These are phyloP conservation scores for Drosophila atripex DNA, from an alignment of 2,888 invertebrate species.

Conservation along the genomic window DNA sequence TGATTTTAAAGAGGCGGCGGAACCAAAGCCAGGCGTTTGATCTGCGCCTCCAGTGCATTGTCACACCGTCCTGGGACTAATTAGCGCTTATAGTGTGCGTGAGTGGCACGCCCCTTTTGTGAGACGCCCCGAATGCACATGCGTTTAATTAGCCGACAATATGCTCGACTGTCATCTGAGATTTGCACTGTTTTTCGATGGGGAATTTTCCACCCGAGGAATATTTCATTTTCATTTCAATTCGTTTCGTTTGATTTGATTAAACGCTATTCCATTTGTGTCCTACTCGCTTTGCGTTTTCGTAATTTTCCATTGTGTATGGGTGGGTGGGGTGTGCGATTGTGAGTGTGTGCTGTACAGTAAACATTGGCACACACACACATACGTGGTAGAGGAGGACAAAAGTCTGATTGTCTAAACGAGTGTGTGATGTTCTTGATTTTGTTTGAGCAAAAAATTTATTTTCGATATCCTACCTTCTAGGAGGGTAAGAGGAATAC, in stretches of 20 bases:
- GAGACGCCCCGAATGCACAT: slow-evolving; percentile 43
- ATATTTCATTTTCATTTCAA: slow-evolving; percentile 40
- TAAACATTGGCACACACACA: slow-evolving; percentile 5
- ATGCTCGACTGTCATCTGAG: slow-evolving; percentile 45
- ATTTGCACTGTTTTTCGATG: slow-evolving; percentile 16
- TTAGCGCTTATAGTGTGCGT: slow-evolving; percentile 24
- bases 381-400: slow-evolving; percentile 4
- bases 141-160: slow-evolving; percentile 68
- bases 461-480: slow-evolving; percentile 39
- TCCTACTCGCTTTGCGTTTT: slow-evolving; percentile 22
- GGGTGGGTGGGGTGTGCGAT: not conserved
- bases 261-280: slow-evolving; percentile 50
- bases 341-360: slow-evolving; percentile 8
- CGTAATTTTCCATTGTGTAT: slow-evolving; percentile 37
- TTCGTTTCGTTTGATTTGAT: slow-evolving; percentile 57
- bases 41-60: slow-evolving; percentile 58
- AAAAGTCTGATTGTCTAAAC: slow-evolving; percentile 29
- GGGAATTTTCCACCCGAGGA: slow-evolving; percentile 10
- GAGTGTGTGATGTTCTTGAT: slow-evolving; percentile 49
- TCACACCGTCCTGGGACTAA: slow-evolving; percentile 50
- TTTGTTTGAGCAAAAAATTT: slow-evolving; percentile 66
- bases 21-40: slow-evolving; percentile 60
- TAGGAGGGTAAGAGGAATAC: slow-evolving; percentile 5
- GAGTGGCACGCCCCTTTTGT: not conserved
- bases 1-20: slow-evolving; percentile 5